Evolutionary conservation across 1,140 invertebrate genomes (phyloP).

Genomic region (Anoplolepis gracilipes): DNA sequence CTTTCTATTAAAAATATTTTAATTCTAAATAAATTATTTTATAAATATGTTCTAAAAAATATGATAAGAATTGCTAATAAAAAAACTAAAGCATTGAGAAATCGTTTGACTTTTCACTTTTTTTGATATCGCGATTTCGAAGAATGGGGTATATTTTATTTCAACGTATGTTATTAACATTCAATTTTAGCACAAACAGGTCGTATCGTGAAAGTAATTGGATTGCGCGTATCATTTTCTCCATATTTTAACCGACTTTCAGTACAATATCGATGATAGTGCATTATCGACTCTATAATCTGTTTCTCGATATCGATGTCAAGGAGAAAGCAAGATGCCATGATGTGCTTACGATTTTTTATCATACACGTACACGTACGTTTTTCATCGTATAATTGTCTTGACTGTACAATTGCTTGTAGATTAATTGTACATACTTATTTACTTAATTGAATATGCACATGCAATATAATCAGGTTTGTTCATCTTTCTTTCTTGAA

Average conservation of each 20-base stretch:
- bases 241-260: slow-evolving; percentile 48
- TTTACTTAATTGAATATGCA: background rate
- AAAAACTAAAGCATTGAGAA: too few species aligned
- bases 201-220: slow-evolving; percentile 47
- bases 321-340: slow-evolving; percentile 33
- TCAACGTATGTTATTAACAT: too few species aligned
- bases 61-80: too few species aligned
- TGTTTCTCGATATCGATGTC: slow-evolving; percentile 16
- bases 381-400: slow-evolving; percentile 6
- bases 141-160: too few species aligned
- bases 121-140: too few species aligned
- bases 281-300: slow-evolving; percentile 34
- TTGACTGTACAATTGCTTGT: background rate
- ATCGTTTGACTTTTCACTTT: too few species aligned
- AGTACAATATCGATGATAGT: background rate
- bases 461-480: background rate
- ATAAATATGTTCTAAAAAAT: too few species aligned
- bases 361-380: background rate
- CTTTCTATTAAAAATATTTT: too few species aligned
- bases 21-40: too few species aligned
- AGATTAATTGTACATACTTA: background rate
- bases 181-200: slow-evolving; percentile 1
- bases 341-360: background rate
- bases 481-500: background rate
- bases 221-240: slow-evolving; percentile 32